Evolutionary conservation across 2,113 vertebrate species (phyloP), one percentile per base, ranked within the genome.

Genomic region (Aythya baeri): DNA sequence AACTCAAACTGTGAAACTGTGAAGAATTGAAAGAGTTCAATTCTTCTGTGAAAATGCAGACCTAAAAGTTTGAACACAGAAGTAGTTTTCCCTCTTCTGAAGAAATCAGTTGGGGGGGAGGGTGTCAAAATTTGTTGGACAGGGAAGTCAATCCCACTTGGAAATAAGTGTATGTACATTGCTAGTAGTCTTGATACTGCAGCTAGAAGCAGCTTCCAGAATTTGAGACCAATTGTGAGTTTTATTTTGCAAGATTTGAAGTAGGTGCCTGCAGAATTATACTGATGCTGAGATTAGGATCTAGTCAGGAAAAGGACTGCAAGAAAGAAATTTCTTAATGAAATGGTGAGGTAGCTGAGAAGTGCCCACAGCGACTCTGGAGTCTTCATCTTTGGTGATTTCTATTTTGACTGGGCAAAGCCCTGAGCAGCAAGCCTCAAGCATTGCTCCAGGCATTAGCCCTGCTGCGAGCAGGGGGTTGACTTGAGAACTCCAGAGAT

Each of bases 111-210:
- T 3, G 17, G 4, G 10, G 27, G 52, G 75, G 72, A 90, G 49
- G 90, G 83, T 41, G 41, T 41, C 41, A 41, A 41, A 41, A 41
- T 83, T 80, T 96, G 88, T 78, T 90, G 88, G 86, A 78, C 43
- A 52, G 43, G 73, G 83, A 94, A 95, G 90, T 95, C 90, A 92
- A 82, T 96, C 88, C 49, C 36, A 1, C 78, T 88, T 83, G 76
- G 80, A 96, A 90, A 88, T 75, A 72, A 83, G n/a, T 52, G 22
- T 44, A 8, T 36, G 36, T 36, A 36, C 36, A 36, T 36, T 36
- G 36, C 57, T 81, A 31, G 52, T 38, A 20, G 59, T 83, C 73
- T 21, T 63, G 58, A 9, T 23, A 20, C 31, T 78, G 34, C 73
- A 83, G 67, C 43, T 88, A 31, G 84, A 85, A 95, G 71, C 27